Evolutionary conservation across 2,797 vertebrate species (phyloP), one percentile per base, ranked within the genome.

Genomic region (Acrossocheilus fasciatus): DNA sequence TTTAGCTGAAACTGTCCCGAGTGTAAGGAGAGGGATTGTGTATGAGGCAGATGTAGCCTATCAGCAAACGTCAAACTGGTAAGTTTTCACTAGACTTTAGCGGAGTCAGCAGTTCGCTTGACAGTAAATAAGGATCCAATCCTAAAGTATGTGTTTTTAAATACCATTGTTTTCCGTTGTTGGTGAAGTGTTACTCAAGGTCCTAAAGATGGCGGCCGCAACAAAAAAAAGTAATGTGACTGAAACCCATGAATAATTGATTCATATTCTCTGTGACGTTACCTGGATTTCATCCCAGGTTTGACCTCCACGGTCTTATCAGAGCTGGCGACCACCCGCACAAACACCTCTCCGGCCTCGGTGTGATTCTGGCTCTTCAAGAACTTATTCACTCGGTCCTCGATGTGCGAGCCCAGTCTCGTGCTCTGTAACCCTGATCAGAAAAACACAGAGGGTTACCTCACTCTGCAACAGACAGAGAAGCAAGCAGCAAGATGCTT

Each of bases 251-350:
- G 30, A 30, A 30, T 30, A 30, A 36, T 66, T 30, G 30, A 30
- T 30, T 41, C 2, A 18, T 52, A 20, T 52, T 68, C 23, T 36
- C 26, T 2, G 34, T 6, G 69, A 39, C 2, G 0, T 66, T 91
- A 99, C 98, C 97, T 97, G 92, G 97, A 93, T 96, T 98, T 99
- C 98, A 99, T 99, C 92, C 98, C 97, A 36, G 97, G 97, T 92
- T 99, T 99, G 77, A 99, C 97, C 92, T 99, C 98, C 91, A 98
- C 97, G 0, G 95, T 99, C 94, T 99, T 99, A 92, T 99, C 98
- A 6, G 98, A 99, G 91, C 98, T 99, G 72, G 98, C 98, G 75
- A 99, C 98, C 90, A 99, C 98, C 92, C 98, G 96, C 89, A 99
- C 98, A 91, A 98, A 98, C 87, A 99, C 98, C 91, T 99, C 98